A percentile compares a stretch with the other conserved stretches of the same genome.
phyloP scores from a whole-genome alignment of 2,113 vertebrate genomes.

The Desmodus rotundus region DNA sequence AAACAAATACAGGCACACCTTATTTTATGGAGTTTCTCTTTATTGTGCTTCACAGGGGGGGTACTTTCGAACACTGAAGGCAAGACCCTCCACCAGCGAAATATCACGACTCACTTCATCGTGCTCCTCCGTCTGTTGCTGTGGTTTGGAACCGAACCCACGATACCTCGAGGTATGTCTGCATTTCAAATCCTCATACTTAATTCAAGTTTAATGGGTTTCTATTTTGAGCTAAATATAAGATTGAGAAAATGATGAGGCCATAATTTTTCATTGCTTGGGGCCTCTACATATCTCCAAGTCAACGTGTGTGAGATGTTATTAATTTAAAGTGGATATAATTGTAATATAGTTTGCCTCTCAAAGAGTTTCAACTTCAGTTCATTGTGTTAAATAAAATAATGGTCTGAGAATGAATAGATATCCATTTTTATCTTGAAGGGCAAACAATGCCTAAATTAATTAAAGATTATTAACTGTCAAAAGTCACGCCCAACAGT shows the following conservation, averaged over 20 bases:
- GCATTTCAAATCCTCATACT: not conserved
- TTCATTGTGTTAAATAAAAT: not conserved
- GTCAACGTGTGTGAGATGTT: not conserved
- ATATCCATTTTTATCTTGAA: constrained; percentile 28
- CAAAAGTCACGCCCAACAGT: not conserved
- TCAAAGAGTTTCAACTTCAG: not conserved
- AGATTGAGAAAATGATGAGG: not conserved
- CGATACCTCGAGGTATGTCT: not conserved
- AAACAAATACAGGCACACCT: not conserved
- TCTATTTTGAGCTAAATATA: not conserved
- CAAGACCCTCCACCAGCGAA: not conserved
- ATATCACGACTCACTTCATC: not conserved
- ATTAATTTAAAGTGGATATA: constrained; percentile 8
- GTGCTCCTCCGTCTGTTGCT: not conserved
- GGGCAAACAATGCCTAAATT: constrained; percentile 13
- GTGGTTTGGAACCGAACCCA: not conserved
- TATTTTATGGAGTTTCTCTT: not conserved
- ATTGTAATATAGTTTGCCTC: not conserved
- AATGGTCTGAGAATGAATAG: constrained; percentile 10
- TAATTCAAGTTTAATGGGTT: not conserved
- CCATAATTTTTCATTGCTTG: not conserved
- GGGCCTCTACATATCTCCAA: not conserved
- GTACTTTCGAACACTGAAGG: not conserved
- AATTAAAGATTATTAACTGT: constrained; percentile 44
- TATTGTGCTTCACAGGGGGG: not conserved